phyloP scores from a whole-genome alignment of 1,140 invertebrate genomes.

The Melitaea cinxia region DNA sequence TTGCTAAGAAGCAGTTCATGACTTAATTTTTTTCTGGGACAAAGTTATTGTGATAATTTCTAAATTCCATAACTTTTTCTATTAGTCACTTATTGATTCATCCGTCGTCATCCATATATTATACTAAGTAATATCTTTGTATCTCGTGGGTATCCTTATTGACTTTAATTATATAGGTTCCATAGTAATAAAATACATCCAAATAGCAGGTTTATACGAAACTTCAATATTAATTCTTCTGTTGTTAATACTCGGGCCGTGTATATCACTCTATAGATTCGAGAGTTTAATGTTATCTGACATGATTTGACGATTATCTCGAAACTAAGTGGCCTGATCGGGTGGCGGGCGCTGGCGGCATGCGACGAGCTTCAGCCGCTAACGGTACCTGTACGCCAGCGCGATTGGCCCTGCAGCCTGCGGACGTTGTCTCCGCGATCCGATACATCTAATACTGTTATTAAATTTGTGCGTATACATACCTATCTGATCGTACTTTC shows the following conservation, averaged over 20 bases:
- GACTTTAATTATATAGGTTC: not conserved
- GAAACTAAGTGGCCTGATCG: constrained; percentile 56
- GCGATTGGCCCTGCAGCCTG: constrained; percentile 63
- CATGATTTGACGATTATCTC: constrained; percentile 58
- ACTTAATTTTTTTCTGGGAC: constrained; percentile 44
- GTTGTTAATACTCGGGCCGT: constrained; percentile 8
- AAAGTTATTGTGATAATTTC: constrained; percentile 5
- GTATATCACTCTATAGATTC: constrained; percentile 18
- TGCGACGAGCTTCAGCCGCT: constrained; percentile 48
- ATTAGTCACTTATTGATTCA: not conserved
- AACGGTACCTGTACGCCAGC: constrained; percentile 62
- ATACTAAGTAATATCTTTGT: too few species aligned
- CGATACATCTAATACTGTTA: constrained; percentile 76
- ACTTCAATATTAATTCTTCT: constrained; percentile 23
- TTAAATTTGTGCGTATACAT: constrained; percentile 66
- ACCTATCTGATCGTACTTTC: constrained; percentile 67
- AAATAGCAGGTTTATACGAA: constrained; percentile 20
- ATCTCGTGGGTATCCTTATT: too few species aligned
- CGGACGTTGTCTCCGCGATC: constrained; percentile 64
- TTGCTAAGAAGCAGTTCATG: constrained; percentile 48
- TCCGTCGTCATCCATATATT: too few species aligned
- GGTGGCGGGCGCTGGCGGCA: constrained; percentile 41
- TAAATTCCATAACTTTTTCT: not conserved
- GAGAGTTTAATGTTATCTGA: constrained; percentile 47
- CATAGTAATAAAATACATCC: not conserved